phyloP scores from a whole-genome alignment of 2,797 vertebrate genomes.

The Melanotaenia parkinsoni region DNA sequence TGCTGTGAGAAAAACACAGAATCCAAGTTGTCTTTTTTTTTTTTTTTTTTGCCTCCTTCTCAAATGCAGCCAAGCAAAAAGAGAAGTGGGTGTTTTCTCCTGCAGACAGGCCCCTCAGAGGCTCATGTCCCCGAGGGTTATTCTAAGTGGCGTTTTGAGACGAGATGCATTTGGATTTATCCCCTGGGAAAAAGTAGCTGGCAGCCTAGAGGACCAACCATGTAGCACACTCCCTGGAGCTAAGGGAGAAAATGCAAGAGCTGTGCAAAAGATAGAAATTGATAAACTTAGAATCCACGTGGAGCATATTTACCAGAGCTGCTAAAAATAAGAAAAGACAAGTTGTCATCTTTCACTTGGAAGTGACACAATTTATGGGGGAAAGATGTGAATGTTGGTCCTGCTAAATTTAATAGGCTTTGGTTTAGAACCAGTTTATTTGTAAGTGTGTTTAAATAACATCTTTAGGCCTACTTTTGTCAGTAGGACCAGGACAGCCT shows the following conservation, averaged over 20 bases:
- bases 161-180: conserved; percentile 56
- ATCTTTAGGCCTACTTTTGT: conserved; percentile 30
- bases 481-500: not conserved
- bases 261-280: conserved; percentile 54
- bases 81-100: conserved; percentile 47
- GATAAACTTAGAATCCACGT: conserved; percentile 37
- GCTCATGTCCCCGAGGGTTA: conserved; percentile 59
- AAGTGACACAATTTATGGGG: conserved; percentile 22
- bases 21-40: conserved; percentile 27
- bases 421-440: conserved; percentile 3
- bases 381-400: conserved; percentile 40
- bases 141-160: conserved; percentile 71
- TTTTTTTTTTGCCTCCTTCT: conserved; percentile 21
- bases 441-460: conserved; percentile 17
- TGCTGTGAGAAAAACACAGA: conserved; percentile 2
- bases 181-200: conserved; percentile 62
- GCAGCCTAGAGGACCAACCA: conserved; percentile 57
- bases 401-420: conserved; percentile 19
- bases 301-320: conserved; percentile 35
- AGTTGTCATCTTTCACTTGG: conserved; percentile 35
- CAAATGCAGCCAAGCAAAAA: conserved; percentile 27
- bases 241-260: conserved; percentile 17
- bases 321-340: conserved; percentile 17
- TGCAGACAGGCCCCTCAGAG: conserved; percentile 50
- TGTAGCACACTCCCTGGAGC: conserved; percentile 45